phyloP scores from a whole-genome alignment of 2,888 invertebrate genomes.

The Flexamia atlantica region DNA sequence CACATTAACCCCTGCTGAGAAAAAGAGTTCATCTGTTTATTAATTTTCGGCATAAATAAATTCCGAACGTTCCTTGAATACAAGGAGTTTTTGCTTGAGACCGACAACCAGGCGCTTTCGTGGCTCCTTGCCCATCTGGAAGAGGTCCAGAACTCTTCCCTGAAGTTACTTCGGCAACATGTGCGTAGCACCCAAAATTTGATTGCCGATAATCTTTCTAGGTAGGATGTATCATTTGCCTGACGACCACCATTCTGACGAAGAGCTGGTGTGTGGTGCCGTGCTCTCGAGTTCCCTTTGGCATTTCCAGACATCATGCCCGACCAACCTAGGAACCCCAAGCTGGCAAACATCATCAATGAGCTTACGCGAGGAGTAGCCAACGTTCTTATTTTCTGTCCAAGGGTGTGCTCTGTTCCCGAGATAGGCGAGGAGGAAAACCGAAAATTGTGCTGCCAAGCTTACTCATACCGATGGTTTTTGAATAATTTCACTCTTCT shows the following conservation, averaged over 20 bases:
- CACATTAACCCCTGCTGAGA: slow-evolving; percentile 43
- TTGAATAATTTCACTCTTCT: slow-evolving; percentile 44
- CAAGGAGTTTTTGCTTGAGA: slow-evolving; percentile 35
- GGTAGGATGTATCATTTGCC: slow-evolving; percentile 30
- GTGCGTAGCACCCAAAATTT: slow-evolving; percentile 47
- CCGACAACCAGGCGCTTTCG: slow-evolving; percentile 56
- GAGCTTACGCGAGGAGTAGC: background rate
- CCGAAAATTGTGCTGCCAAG: slow-evolving; percentile 46
- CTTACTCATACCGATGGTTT: slow-evolving; percentile 32
- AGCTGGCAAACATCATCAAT: slow-evolving; percentile 13
- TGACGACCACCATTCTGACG: background rate
- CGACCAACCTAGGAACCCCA: background rate
- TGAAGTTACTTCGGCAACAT: slow-evolving; percentile 36
- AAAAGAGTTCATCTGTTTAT: slow-evolving; percentile 24
- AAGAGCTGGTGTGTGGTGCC: background rate
- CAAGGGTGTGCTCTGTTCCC: slow-evolving; percentile 14
- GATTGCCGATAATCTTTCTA: slow-evolving; percentile 28
- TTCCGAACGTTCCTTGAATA: slow-evolving; percentile 49
- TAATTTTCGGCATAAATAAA: slow-evolving; percentile 38
- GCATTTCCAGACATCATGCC: slow-evolving; percentile 5
- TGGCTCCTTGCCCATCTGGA: slow-evolving; percentile 50
- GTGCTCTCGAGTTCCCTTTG: slow-evolving; percentile 20
- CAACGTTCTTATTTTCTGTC: slow-evolving; percentile 2
- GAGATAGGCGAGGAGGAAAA: background rate
- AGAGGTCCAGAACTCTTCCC: slow-evolving; percentile 13